Percentiles rank a stretch among this genome's conserved stretches.
Evolutionary conservation across 2,797 vertebrate species (phyloP).

Genomic region (Anas capensis): DNA sequence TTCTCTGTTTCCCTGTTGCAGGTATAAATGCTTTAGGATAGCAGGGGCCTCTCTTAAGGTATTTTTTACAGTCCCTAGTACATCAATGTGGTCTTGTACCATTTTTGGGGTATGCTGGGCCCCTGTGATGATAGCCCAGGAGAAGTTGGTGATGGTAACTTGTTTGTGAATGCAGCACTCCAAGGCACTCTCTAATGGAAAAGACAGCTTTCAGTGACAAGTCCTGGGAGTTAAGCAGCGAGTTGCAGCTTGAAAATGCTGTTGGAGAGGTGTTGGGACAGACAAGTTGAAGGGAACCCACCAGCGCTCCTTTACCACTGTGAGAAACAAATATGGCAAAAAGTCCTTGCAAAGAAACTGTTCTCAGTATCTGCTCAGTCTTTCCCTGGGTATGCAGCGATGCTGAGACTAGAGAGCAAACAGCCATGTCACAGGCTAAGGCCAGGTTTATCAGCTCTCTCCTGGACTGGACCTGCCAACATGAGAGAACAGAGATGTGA

Average conservation of each 20-base stretch:
- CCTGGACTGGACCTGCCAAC: background rate
- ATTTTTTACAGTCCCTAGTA: background rate
- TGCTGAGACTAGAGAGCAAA: background rate
- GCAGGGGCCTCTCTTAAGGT: rapidly evolving
- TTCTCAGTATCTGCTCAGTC: background rate
- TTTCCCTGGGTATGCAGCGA: background rate
- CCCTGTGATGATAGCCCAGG: background rate
- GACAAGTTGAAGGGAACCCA: background rate
- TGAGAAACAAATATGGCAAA: background rate
- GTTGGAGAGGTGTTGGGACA: background rate
- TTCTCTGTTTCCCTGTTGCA: background rate
- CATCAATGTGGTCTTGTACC: background rate
- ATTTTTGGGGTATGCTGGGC: rapidly evolving
- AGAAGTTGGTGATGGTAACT: background rate
- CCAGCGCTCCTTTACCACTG: background rate
- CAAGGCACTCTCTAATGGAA: background rate
- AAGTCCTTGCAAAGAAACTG: background rate
- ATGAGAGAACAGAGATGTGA: background rate
- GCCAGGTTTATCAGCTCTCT: background rate
- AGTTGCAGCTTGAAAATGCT: background rate
- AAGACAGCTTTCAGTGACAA: background rate
- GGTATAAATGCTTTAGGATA: background rate
- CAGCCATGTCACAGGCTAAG: background rate
- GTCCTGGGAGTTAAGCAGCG: background rate
- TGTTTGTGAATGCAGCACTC: background rate